phyloP scores from a whole-genome alignment of 2,113 vertebrate genomes.

The Jaculus jaculus region DNA sequence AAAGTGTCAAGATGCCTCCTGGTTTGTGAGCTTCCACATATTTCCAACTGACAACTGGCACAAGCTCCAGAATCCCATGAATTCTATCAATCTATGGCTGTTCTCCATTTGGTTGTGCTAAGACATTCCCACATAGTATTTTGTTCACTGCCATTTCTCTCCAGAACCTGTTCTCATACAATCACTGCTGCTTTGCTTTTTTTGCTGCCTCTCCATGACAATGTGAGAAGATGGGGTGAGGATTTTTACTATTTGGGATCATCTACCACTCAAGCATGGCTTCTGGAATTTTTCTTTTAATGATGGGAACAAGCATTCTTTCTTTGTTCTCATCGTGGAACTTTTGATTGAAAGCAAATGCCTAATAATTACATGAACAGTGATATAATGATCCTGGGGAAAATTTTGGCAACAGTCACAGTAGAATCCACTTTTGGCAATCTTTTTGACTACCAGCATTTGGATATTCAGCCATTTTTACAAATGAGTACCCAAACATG shows the following conservation, averaged over 20 bases:
- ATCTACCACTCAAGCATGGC: not conserved
- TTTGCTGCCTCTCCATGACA: accelerated
- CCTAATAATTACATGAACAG: not conserved
- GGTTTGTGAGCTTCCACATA: not conserved
- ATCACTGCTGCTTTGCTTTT: not conserved
- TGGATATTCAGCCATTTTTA: not conserved
- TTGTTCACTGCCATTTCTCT: not conserved
- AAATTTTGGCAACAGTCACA: not conserved
- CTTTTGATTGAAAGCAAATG: not conserved
- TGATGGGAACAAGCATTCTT: not conserved
- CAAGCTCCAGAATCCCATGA: not conserved
- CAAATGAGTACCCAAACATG: not conserved
- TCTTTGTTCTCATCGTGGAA: not conserved
- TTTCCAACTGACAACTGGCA: not conserved
- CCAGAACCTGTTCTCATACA: not conserved
- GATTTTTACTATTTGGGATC: not conserved
- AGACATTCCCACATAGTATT: not conserved
- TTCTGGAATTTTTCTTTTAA: not conserved
- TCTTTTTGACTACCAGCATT: not conserved
- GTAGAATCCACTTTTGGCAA: not conserved
- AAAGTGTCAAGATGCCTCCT: not conserved
- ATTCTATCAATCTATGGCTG: not conserved
- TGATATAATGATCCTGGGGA: not conserved
- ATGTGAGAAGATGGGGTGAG: not conserved
- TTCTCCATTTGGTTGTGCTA: not conserved